Evolutionary conservation across 2,888 invertebrate species (phyloP).

Genomic region (Orthonychiurus folsomi): DNA sequence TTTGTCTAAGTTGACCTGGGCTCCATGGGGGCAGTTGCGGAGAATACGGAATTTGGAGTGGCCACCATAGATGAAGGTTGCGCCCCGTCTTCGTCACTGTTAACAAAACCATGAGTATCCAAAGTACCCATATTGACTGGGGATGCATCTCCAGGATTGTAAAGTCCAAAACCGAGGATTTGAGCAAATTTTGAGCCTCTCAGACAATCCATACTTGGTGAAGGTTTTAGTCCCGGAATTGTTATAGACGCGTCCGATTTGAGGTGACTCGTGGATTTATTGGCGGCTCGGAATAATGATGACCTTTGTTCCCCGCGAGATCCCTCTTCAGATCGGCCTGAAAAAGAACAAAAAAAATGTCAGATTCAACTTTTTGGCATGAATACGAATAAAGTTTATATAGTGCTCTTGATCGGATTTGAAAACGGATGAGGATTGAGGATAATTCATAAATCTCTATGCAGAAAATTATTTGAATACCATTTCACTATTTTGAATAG

Average conservation of each 20-base stretch:
- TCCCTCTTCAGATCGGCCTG: not conserved
- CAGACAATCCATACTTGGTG: slow-evolving; percentile 7
- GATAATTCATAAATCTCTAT: too few relatives aligned
- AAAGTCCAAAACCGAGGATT: slow-evolving; percentile 27
- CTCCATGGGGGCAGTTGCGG: slow-evolving; percentile 44
- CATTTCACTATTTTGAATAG: too few relatives aligned
- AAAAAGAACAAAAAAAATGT: not conserved
- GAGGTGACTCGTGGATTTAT: too few relatives aligned
- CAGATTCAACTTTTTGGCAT: too few relatives aligned
- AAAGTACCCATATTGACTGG: slow-evolving; percentile 37
- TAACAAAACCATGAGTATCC: slow-evolving; percentile 48
- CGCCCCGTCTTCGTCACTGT: slow-evolving; percentile 44
- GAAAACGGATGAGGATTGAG: too few relatives aligned
- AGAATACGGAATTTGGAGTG: slow-evolving; percentile 44
- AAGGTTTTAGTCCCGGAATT: not conserved
- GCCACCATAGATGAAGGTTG: slow-evolving; percentile 43
- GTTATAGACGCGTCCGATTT: not conserved
- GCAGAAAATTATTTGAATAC: too few relatives aligned
- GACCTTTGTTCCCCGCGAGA: not conserved
- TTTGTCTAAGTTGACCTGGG: too few relatives aligned
- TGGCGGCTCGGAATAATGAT: not conserved
- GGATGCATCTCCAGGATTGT: slow-evolving; percentile 14
- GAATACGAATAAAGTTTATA: too few relatives aligned
- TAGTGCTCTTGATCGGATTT: too few relatives aligned
- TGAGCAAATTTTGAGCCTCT: slow-evolving; percentile 36